Conservation (phyloP, 2,113 vertebrate species). For the Anthoscopus minutus region DNA sequence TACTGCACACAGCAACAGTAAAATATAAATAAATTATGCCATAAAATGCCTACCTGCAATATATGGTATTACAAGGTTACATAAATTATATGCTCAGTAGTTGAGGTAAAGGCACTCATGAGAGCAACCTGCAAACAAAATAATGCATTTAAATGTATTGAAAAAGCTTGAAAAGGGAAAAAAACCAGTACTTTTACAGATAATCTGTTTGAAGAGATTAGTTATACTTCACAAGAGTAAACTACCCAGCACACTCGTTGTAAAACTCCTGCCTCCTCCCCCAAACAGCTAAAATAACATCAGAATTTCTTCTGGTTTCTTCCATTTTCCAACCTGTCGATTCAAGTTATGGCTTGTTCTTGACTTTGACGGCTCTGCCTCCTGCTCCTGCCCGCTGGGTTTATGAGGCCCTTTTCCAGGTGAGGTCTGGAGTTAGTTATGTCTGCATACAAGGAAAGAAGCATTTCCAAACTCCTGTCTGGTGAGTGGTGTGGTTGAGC, state of each 20-base stretch:
- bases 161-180: not conserved
- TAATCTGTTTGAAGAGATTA: not conserved
- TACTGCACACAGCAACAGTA: not conserved
- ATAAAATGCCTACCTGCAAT: not conserved
- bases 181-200: fast-evolving
- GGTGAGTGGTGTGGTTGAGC: not conserved
- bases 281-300: not conserved
- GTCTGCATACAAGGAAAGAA: not conserved
- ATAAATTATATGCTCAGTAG: not conserved
- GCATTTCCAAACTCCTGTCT: not conserved
- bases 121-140: not conserved
- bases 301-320: not conserved
- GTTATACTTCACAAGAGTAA: not conserved
- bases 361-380: not conserved
- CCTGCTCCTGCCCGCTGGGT: not conserved
- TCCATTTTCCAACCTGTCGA: not conserved
- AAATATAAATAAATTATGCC: not conserved
- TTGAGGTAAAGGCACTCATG: not conserved
- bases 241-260: not conserved
- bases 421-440: not conserved
- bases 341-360: not conserved
- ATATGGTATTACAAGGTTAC: not conserved
- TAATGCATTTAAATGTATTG: not conserved
- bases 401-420: not conserved
- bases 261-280: not conserved